Evolutionary conservation across 2,113 vertebrate species (phyloP), one percentile per base, ranked within the genome.

Genomic region (Oryzias curvinotus): DNA sequence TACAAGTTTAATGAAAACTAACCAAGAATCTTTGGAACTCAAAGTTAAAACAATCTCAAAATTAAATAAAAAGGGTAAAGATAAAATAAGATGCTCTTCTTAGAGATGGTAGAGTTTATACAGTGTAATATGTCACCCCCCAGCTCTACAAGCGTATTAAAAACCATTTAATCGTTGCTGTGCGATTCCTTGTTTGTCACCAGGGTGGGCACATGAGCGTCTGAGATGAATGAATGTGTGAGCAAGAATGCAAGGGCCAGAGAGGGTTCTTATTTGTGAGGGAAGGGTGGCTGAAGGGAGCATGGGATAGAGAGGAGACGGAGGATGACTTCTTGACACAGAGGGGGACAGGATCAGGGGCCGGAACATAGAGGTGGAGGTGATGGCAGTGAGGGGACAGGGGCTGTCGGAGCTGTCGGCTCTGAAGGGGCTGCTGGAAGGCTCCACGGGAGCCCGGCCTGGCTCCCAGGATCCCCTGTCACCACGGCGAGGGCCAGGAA

Each of bases 401-500:
- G 83, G 80, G 65, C 83, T 78, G 80, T 75, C 77, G 82, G 76
- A 85, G 83, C 89, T 90, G 90, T 91, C 89, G 91, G 87, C 83
- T 83, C 89, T 87, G 84, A 85, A 10, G 87, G 77, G 75, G 86
- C 85, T 84, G 83, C 44, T 73, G 89, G 92, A 92, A 93, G 82
- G 74, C 93, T 71, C 86, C 85, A 86, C 88, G 70, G 90, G 92
- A 92, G 85, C 58, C 71, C 85, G 17, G 86, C 85, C 78, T 87
- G 89, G 89, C 90, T 87, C 61, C 78, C 85, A 81, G 89, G 91
- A 92, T 92, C 92, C 92, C 91, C 91, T 83, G 95, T 97, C 93
- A 91, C 95, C 94, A 95, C 91, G 94, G 94, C 89, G 77, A 87
- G 85, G 90, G 88, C 82, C 85, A 90, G 95, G 95, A 97, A 96